A percentile compares a stretch with the other conserved stretches of the same genome.
These are phyloP conservation scores for Chascanopsetta lugubris DNA, from an alignment of 2,113 vertebrate genomes.

Conservation along the genomic window DNA sequence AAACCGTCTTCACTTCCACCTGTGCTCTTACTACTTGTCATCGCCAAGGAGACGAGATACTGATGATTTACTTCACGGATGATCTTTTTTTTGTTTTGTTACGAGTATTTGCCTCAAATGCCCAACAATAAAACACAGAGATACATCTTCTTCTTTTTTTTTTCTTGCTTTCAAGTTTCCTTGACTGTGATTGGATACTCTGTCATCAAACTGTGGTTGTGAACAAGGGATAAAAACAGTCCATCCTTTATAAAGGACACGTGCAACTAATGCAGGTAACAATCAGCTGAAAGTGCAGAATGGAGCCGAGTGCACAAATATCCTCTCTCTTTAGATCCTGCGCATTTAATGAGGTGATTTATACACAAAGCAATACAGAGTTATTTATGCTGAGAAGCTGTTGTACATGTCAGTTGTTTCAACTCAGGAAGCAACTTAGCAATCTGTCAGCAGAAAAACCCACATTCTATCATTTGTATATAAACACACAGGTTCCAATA, in stretches of 20 bases:
- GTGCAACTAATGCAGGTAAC: background rate
- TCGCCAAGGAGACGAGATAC: constrained; percentile 44
- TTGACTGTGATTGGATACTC: background rate
- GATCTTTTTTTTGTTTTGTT: background rate
- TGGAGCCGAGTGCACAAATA: background rate
- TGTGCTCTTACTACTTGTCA: constrained; percentile 59
- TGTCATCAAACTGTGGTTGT: background rate
- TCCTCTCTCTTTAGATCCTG: background rate
- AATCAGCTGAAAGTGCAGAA: background rate
- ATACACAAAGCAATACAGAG: constrained; percentile 14
- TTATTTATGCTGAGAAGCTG: background rate
- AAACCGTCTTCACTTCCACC: constrained; percentile 36
- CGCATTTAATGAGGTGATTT: too few species aligned
- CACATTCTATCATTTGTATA: background rate
- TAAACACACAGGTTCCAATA: background rate
- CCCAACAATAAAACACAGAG: background rate
- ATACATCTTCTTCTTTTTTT: background rate
- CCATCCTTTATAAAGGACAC: background rate
- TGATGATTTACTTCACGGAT: constrained; percentile 15
- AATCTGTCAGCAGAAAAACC: background rate
- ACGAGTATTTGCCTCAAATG: background rate
- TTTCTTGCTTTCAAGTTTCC: background rate
- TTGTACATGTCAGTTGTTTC: background rate
- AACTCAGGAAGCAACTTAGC: background rate
- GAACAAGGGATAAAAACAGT: background rate